These are phyloP conservation scores for Galago senegalensis DNA, from an alignment of 2,797 vertebrate genomes.

Conservation along the genomic window DNA sequence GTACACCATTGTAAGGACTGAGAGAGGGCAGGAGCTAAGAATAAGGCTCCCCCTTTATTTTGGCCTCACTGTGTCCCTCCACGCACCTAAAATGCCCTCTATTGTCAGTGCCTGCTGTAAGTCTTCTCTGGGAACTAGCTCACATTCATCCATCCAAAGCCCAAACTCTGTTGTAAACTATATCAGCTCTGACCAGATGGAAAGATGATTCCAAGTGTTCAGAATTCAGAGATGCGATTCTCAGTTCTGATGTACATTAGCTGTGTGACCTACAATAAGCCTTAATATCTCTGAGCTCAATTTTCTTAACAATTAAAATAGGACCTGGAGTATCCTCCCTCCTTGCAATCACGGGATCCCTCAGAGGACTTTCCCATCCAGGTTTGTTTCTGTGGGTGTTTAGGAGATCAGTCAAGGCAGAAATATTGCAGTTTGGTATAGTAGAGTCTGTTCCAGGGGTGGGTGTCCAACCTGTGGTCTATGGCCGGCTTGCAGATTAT, in stretches of 20 bases:
- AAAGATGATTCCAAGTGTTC: not conserved
- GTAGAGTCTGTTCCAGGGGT: not conserved
- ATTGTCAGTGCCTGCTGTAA: not conserved
- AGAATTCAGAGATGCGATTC: not conserved
- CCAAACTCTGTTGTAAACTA: not conserved
- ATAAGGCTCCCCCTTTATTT: not conserved
- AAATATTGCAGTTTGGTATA: not conserved
- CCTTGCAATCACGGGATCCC: not conserved
- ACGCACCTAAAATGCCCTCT: not conserved
- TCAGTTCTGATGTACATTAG: not conserved
- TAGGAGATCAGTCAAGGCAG: not conserved
- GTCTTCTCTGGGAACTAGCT: not conserved
- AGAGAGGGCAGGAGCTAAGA: not conserved
- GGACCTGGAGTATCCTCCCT: no score
- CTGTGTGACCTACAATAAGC: not conserved
- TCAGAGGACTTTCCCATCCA: not conserved
- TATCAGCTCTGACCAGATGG: not conserved
- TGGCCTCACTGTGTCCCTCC: not conserved
- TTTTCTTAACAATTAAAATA: conserved; percentile 29
- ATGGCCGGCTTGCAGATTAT: no score
- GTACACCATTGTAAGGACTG: not conserved
- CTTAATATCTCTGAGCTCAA: not conserved
- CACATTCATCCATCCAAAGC: not conserved
- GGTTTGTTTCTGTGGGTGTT: not conserved
- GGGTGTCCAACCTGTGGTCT: no score